phyloP scores from a whole-genome alignment of 2,888 invertebrate species.

The Criorhina ranunculi region DNA sequence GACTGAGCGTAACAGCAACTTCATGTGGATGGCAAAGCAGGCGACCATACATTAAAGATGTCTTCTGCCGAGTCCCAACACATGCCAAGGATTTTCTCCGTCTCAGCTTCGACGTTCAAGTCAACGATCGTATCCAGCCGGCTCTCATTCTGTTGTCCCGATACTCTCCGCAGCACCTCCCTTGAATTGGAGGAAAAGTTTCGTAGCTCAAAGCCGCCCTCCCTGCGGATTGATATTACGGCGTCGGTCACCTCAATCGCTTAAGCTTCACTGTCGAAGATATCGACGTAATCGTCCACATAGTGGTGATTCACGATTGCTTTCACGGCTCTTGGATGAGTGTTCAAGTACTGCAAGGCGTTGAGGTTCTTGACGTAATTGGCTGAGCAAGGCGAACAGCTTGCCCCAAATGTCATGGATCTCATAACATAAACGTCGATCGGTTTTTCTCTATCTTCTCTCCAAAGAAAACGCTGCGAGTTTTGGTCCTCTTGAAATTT shows the following conservation, averaged over 20 bases:
- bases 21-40: neutral
- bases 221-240: constrained; percentile 17
- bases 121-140: constrained; percentile 4
- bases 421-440: constrained; percentile 63
- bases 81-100: constrained; percentile 67
- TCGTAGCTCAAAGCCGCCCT: constrained; percentile 26
- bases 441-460: constrained; percentile 39
- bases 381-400: too few species aligned
- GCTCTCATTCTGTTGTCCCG: neutral
- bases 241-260: constrained; percentile 54
- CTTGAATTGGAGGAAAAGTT: constrained; percentile 32
- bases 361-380: constrained; percentile 70
- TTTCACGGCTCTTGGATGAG: constrained; percentile 43
- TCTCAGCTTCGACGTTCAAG: constrained; percentile 18
- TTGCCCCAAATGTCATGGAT: constrained; percentile 74
- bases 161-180: constrained; percentile 19
- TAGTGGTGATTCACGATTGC: constrained; percentile 61
- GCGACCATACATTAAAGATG: constrained; percentile 24
- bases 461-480: constrained; percentile 53
- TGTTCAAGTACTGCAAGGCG: constrained; percentile 23
- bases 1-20: neutral
- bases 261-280: constrained; percentile 42
- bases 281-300: constrained; percentile 59
- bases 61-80: constrained; percentile 53
- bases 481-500: constrained; percentile 36